Evolutionary conservation across 92 coral and sea anemone species (phyloP).

Genomic region (Paragorgia papillata): DNA sequence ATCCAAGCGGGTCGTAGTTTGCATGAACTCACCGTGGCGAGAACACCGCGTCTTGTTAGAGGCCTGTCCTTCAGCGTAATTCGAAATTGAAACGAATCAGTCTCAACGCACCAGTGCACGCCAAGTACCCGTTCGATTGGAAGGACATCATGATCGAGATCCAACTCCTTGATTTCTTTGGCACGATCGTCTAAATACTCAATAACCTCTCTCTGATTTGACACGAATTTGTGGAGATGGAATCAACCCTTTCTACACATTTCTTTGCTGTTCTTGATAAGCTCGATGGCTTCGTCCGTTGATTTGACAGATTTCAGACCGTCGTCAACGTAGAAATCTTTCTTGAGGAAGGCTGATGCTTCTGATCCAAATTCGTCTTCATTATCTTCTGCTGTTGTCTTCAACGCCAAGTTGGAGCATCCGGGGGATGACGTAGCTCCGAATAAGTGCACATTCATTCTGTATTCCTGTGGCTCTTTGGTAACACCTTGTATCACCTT

Average conservation of each 20-base stretch:
- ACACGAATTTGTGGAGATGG: neutral
- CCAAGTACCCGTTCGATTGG: conserved; percentile 3
- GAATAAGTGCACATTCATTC: conserved; percentile 11
- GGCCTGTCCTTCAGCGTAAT: conserved; percentile 1
- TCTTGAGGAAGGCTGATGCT: conserved; percentile 7
- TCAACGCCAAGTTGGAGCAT: conserved; percentile 38
- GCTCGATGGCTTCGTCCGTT: neutral
- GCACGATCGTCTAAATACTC: conserved; percentile 5
- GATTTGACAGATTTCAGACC: neutral
- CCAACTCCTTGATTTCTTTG: neutral
- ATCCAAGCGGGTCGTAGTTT: too few species aligned
- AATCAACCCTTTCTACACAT: conserved; percentile 1
- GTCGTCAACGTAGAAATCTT: conserved; percentile 8
- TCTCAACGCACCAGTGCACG: neutral
- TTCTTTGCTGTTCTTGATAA: neutral
- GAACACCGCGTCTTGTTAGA: conserved; percentile 3
- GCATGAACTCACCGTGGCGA: too few species aligned
- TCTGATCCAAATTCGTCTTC: conserved; percentile 24
- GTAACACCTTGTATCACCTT: conserved; percentile 1
- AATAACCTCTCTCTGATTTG: neutral
- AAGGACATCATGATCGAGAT: conserved; percentile 13
- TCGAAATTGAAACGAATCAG: neutral
- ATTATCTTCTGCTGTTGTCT: conserved; percentile 27
- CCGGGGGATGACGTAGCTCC: conserved; percentile 42
- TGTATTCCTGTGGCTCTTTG: conserved; percentile 28